Evolutionary conservation across 2,888 invertebrate species (phyloP), one percentile per base, ranked within the genome.

Genomic region (Molorchus minor): DNA sequence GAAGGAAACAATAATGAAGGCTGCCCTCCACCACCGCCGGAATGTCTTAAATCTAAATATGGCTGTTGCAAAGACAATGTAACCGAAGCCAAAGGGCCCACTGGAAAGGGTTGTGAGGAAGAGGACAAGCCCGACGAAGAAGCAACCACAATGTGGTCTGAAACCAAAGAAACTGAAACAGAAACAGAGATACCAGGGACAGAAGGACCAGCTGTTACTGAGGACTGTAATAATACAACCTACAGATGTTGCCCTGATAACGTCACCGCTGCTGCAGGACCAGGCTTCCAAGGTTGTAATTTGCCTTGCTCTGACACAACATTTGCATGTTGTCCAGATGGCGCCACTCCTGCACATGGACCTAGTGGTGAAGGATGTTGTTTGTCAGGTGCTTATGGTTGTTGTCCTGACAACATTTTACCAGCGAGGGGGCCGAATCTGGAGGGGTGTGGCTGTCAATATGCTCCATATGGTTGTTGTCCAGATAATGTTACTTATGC

Each of bases 251-350:
- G 93, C 72, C 87, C 88, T 59, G 91, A 92, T 79, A 85, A 86
- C 35, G 80, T 84, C 46, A 82, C 86, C 20, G 80, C 88, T 84
- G 92, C 93, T 62, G 79, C 56, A 43, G 70, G 71, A 52, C 64
- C 67, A 2, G 64, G 63, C 1, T 67, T 38, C 66, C 86, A 88
- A 75, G 96, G 94, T 2, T 97, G 97, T 75, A 84, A 84, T 41
- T 82, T 86, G 64, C 81, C 86, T 0, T 94, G 94, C 77, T 84
- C 86, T 19, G 83, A 84, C 1, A 86, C 89, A 20, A 83, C 85
- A 0, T 91, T 87, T 77, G 96, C 97, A 2, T 98, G 98, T 77
- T 98, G 98, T 74, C 86, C 87, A 1, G 96, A 98, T 76, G 87
- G 87, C 1, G 80, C 86, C 69, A 94, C 93, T 0, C 88, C 94